Conservation (phyloP, 2,888 invertebrate species). For the Hirtodrosophila cameraria region DNA sequence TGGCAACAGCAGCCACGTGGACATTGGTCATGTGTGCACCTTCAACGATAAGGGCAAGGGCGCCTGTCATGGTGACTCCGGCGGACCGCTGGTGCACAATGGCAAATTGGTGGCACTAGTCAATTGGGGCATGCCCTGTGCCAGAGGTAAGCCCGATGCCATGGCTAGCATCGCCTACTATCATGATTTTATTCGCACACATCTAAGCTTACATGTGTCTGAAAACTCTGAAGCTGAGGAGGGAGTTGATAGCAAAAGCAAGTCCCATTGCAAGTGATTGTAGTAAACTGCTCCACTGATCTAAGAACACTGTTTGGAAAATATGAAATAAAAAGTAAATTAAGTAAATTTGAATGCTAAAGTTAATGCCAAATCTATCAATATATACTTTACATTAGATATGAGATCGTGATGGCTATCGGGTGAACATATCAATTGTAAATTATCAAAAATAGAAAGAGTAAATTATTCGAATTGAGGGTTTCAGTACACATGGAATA, state of each 20-base stretch:
- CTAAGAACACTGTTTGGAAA: no score
- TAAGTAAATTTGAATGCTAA: no score
- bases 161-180: slow-evolving; percentile 82
- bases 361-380: no score
- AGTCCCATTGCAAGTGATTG: slow-evolving; percentile 41
- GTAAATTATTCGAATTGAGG: no score
- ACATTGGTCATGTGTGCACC: slow-evolving; percentile 87
- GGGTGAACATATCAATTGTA: no score
- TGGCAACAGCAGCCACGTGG: slow-evolving; percentile 84
- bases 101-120: slow-evolving; percentile 80
- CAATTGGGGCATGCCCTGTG: slow-evolving; percentile 83
- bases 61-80: slow-evolving; percentile 83
- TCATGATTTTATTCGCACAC: slow-evolving; percentile 81
- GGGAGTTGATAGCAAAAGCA: not conserved
- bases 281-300: no score
- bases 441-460: no score
- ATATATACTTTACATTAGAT: no score
- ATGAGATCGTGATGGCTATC: no score
- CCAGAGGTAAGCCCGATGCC: slow-evolving; percentile 82
- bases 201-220: slow-evolving; percentile 46
- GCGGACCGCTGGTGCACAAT: slow-evolving; percentile 81
- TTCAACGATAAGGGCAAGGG: slow-evolving; percentile 86
- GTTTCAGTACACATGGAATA: no score
- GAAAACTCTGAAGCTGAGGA: slow-evolving; percentile 16
- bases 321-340: no score